These are phyloP conservation scores for Cephus pygmeus DNA, from an alignment of 2,888 invertebrate species.

Conservation along the genomic window DNA sequence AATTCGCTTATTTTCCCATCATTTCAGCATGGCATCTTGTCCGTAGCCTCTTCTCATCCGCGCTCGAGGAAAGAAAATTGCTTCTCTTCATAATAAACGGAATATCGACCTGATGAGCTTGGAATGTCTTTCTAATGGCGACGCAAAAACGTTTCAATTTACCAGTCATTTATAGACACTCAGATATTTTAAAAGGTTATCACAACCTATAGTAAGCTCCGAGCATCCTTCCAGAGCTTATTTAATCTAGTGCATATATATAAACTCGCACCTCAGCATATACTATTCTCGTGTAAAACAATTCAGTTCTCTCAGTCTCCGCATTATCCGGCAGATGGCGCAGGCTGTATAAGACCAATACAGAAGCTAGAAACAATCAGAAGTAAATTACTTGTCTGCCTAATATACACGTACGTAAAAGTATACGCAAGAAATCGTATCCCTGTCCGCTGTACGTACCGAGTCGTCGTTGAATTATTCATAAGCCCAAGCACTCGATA, in stretches of 20 bases:
- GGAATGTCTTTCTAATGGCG: slow-evolving; percentile 33
- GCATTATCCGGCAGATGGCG: slow-evolving; percentile 10
- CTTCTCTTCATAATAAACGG: slow-evolving; percentile 59
- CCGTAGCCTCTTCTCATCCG: slow-evolving; percentile 57
- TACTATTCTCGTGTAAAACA: no score
- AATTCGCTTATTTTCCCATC: slow-evolving; percentile 66
- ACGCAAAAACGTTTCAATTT: slow-evolving; percentile 42
- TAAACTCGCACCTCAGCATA: no score
- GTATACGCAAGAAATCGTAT: slow-evolving; percentile 13
- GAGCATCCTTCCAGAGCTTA: no score
- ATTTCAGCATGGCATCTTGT: slow-evolving; percentile 62
- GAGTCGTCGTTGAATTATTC: slow-evolving; percentile 46
- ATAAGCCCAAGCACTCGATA: slow-evolving; percentile 43
- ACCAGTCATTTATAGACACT: background rate
- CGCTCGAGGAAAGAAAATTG: slow-evolving; percentile 60
- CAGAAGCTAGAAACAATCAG: no score
- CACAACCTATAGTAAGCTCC: no score
- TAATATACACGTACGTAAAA: background rate
- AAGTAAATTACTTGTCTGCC: no score
- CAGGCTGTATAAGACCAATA: no score
- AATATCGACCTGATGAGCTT: slow-evolving; percentile 63
- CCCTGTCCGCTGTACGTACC: slow-evolving; percentile 28
- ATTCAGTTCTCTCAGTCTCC: slow-evolving; percentile 29
- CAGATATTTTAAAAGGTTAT: no score
- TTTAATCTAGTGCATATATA: no score